Percentiles rank a stretch among this genome's conserved stretches.
These are phyloP conservation scores for Pandemis cinnamomeana DNA, from an alignment of 2,888 invertebrate species.

Conservation along the genomic window DNA sequence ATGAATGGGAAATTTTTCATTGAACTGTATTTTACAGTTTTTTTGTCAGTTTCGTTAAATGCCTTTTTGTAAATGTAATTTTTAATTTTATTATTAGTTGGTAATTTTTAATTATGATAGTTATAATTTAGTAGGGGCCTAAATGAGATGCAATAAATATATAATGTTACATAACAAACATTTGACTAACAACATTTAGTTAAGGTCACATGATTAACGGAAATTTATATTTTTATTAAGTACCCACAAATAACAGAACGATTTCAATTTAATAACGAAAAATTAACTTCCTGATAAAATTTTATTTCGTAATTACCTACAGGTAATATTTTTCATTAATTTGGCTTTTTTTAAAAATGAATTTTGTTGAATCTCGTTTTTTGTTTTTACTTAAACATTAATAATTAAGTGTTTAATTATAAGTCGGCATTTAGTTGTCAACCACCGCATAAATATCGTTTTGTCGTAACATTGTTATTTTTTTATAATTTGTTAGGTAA, in stretches of 20 bases:
- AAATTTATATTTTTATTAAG: constrained; percentile 9
- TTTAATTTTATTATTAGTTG: constrained; percentile 28
- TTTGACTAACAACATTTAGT: constrained; percentile 46
- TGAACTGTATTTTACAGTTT: background rate
- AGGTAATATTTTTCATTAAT: background rate
- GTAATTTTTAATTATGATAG: constrained; percentile 31
- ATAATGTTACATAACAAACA: constrained; percentile 35
- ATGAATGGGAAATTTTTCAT: background rate
- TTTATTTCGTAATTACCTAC: background rate
- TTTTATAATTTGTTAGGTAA: constrained; percentile 54
- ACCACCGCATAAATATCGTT: constrained; percentile 46
- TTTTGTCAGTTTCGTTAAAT: background rate
- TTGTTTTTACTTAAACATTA: constrained; percentile 42
- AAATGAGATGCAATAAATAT: constrained; percentile 42
- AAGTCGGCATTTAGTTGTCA: constrained; percentile 49
- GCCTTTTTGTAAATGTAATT: background rate
- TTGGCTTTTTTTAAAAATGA: constrained; percentile 25
- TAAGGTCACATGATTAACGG: constrained; percentile 33
- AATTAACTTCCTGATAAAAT: constrained; percentile 7
- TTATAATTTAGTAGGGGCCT: constrained; percentile 40
- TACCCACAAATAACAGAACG: constrained; percentile 8
- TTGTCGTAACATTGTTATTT: constrained; percentile 47
- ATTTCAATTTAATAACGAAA: background rate
- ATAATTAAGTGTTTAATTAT: constrained; percentile 42
- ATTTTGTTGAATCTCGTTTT: constrained; percentile 46